Base-by-base conservation (phyloP, 64 coral and sea anemone genomes). In the Catalaphyllia jardinei region DNA sequence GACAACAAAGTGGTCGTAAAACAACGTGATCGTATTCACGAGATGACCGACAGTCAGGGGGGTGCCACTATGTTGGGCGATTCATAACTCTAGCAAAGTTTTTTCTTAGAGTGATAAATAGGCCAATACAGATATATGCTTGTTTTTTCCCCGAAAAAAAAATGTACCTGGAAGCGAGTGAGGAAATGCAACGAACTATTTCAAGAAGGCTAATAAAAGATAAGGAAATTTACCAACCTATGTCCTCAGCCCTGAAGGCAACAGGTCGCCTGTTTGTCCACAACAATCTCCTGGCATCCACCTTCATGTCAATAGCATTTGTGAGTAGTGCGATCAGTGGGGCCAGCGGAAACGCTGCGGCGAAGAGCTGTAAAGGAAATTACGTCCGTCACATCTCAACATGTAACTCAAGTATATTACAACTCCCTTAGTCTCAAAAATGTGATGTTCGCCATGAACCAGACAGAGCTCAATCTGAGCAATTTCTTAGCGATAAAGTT, bases 321-420 rank as follows among this genome's bases (percentile, higher is more conserved):
- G 96, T 95, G 57, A 99, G 50, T 13, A 99, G 62, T 28, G 96
- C 96, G 52, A 99, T 99, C 63, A 99, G 78, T 17, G 96, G 94
- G 27, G 96, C 96, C 57, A 99, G 88, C 46, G 96, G 96, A 79
- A 99, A 99, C 6, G 96, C 94, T 29, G 96, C 96, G 9, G 96
- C 96, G 75, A 99, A 95, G 1, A 99, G 73, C 96, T 99, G 73
- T 64, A 94, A 92, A 65, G 31, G 89, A 61, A 67, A 12, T n/a
- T n/a, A n/a, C 22, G 11, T 57, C 42, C 42, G 42, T 8, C 5
- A 39, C 4, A 39, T 39, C 8, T 55, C 52, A 57, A 57, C 54
- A 57, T 57, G 10, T 14, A 15, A 57, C 54, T 57, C 54, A 16
- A 16, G 54, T 57, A 12, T 57, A 9, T 57, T 55, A 55, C 13